Evolutionary conservation across 37 sponge, comb jelly and placozoan genomes (phyloP), one percentile per base, ranked within the genome.

Genomic region (Amphimedon queenslandica): DNA sequence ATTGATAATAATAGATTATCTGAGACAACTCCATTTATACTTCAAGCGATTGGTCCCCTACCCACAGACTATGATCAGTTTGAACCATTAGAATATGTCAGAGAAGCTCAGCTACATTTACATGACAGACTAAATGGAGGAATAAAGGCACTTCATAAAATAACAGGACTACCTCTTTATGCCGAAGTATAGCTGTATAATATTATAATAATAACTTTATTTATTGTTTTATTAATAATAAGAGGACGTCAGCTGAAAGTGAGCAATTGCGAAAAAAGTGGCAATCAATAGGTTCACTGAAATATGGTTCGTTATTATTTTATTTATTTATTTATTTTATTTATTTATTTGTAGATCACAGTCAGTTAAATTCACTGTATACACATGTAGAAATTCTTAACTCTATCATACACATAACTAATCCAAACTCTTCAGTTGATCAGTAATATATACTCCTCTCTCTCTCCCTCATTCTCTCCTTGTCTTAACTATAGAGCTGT

Each of bases 381-480:
- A n/a, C n/a, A n/a, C n/a, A n/a, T n/a, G n/a, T n/a, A n/a, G n/a
- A n/a, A n/a, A n/a, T n/a, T n/a, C n/a, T n/a, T n/a, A n/a, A n/a
- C n/a, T n/a, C n/a, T n/a, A n/a, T n/a, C n/a, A n/a, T n/a, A n/a
- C n/a, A n/a, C n/a, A n/a, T n/a, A n/a, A n/a, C n/a, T n/a, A n/a
- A n/a, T n/a, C n/a, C n/a, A n/a, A n/a, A n/a, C n/a, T n/a, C n/a
- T n/a, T n/a, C n/a, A n/a, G n/a, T n/a, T n/a, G n/a, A n/a, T n/a
- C n/a, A n/a, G n/a, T n/a, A 5, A 2, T 47, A 4, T 39, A 41
- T 42, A 41, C 4, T 47, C 71, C 42, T 37, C 42, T 29, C 71
- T 37, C 42, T 37, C 71, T 2, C 71, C 71, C 71, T 70, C 71
- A 4, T 28, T 29, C 71, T 11, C 43, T 29, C 71, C 28, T 28